Percentiles rank a stretch among this genome's conserved stretches.
These are phyloP conservation scores for Macroteleia sp. DNA, from an alignment of 2,888 invertebrate genomes.

Conservation along the genomic window DNA sequence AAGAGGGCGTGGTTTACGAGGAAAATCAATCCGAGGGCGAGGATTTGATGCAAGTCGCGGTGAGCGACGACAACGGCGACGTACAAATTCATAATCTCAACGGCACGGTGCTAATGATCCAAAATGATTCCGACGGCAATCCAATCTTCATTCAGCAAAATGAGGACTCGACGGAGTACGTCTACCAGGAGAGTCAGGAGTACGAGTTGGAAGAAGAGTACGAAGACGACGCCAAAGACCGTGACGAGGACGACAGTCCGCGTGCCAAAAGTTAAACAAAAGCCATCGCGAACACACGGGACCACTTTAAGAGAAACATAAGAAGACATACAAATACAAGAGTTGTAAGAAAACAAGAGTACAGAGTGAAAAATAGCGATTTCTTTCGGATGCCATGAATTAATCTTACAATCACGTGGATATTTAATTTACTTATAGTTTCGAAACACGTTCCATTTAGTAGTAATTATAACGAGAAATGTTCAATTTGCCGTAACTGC, in stretches of 20 bases:
- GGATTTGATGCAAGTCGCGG: conserved; percentile 70
- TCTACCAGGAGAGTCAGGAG: conserved; percentile 74
- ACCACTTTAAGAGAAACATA: too few relatives aligned
- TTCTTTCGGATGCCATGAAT: too few relatives aligned
- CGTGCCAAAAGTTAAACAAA: conserved; percentile 78
- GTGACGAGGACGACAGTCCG: conserved; percentile 64
- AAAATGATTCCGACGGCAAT: conserved; percentile 80
- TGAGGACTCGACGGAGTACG: conserved; percentile 78
- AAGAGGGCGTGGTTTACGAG: conserved; percentile 58
- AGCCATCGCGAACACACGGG: conserved; percentile 1
- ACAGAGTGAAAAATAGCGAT: too few relatives aligned
- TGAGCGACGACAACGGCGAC: conserved; percentile 66
- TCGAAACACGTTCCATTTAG: too few relatives aligned
- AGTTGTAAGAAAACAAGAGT: conserved; percentile 8
- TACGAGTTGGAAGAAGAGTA: conserved; percentile 68
- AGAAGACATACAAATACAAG: too few relatives aligned
- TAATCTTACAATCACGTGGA: too few relatives aligned
- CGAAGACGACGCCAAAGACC: conserved; percentile 62
- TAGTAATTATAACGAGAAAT: too few relatives aligned
- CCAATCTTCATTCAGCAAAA: conserved; percentile 80
- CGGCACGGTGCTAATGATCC: conserved; percentile 81
- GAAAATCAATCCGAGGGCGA: conserved; percentile 60
- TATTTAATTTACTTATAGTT: too few relatives aligned
- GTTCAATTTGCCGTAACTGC: too few relatives aligned
- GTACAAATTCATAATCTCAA: conserved; percentile 77